Evolutionary conservation across 2,113 vertebrate species (phyloP).

Genomic region (Phaethornis superciliosus): DNA sequence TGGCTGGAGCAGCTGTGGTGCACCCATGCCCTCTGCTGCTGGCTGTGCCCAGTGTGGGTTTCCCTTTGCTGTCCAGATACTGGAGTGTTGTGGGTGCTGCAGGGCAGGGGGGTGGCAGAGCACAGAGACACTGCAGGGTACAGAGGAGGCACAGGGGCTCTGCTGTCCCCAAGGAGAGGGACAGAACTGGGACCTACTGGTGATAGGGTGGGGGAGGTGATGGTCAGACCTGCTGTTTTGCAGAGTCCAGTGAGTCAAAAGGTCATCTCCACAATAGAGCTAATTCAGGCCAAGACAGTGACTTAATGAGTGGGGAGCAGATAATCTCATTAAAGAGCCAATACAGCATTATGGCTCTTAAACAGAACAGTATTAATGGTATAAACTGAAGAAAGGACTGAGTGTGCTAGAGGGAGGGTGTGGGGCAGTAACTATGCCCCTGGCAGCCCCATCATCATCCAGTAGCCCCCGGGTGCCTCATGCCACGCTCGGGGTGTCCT

Average conservation of each 20-base stretch:
- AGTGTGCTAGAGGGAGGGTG: neutral
- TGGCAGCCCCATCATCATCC: neutral
- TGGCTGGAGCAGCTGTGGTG: neutral
- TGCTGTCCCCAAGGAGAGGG: neutral
- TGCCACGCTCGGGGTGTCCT: neutral
- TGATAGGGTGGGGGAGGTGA: rapidly evolving
- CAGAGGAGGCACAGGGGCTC: neutral
- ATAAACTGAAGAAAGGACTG: conserved; percentile 13
- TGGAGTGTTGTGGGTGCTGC: rapidly evolving
- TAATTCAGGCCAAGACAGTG: conserved; percentile 59
- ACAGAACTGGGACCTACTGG: neutral
- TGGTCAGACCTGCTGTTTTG: neutral
- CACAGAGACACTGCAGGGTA: neutral
- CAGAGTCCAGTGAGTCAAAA: conserved; percentile 18
- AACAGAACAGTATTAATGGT: conserved; percentile 33
- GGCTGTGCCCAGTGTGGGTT: neutral
- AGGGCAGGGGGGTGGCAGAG: neutral
- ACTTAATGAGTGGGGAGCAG: conserved; percentile 30
- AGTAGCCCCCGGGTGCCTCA: neutral
- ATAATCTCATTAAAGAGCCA: conserved; percentile 56
- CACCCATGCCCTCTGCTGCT: neutral
- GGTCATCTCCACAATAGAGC: conserved; percentile 43
- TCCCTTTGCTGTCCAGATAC: neutral
- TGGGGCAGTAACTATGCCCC: neutral
- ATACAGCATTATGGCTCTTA: neutral